Evolutionary conservation across 2,797 vertebrate species (phyloP), one percentile per base, ranked within the genome.

Genomic region (Pristis pectinata): DNA sequence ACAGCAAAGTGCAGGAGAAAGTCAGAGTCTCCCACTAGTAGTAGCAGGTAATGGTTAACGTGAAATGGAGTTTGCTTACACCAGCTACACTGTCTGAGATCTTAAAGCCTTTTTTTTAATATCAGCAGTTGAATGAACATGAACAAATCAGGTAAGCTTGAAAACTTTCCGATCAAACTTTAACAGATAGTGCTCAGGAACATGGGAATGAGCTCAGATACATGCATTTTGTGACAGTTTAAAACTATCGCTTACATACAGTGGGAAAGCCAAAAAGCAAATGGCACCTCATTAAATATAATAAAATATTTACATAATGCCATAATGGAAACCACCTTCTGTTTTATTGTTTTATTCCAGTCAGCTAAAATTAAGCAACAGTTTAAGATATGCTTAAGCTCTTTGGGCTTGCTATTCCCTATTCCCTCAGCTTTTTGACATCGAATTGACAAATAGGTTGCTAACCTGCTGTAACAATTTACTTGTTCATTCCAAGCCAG

Each of bases 371-470:
- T 76, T 72, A 53, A 53, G 27, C 74, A 1, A 30, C 49, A 44
- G 70, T 34, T 76, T 94, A 19, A 94, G 41, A 93, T 53, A 7
- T 17, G 44, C 22, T 74, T 9, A 53, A 93, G 30, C 30, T 72
- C 41, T 37, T 72, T 37, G 67, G 41, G 41, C 24, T 72, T 34
- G 30, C 61, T 64, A 94, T 76, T 94, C 41, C 41, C 70, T 56
- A 93, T 74, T 76, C 67, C 92, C 44, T 94, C 44, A 53, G 49
- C 67, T 74, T 74, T 34, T 93, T 56, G 61, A 53, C 37, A 53
- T 44, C 4, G 6, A 93, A 94, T 72, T 94, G 72, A 94, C 92
- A 74, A 74, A 94, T 56, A 94, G 92, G 44, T 94, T 94, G 72
- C 44, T 53, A 64, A 67, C 87, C 87, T 67, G 19, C 61, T 91